Percentiles rank a stretch among this genome's conserved stretches.
These are phyloP conservation scores for Akabosia matsudoensis DNA, from an alignment of 1,140 invertebrate species.

Conservation along the genomic window DNA sequence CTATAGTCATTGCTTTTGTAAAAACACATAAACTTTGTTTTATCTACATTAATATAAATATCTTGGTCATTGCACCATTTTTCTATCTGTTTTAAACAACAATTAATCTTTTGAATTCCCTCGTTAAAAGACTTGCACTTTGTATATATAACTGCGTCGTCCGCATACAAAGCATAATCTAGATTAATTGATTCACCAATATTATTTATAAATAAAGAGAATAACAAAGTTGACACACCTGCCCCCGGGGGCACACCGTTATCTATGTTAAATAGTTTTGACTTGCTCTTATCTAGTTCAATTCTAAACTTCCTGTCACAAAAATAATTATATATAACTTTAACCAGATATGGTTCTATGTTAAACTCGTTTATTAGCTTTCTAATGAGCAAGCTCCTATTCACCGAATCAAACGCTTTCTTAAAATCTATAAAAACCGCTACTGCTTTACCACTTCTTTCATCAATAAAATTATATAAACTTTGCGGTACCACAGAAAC, in stretches of 20 bases:
- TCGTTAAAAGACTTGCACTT: not conserved
- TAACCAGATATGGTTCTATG: not conserved
- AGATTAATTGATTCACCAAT: not conserved
- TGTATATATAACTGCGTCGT: not conserved
- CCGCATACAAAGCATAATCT: constrained; percentile 11
- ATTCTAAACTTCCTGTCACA: not conserved
- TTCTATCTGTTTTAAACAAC: not conserved
- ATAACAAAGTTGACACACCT: not conserved
- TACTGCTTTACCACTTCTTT: not conserved
- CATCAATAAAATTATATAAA: not conserved
- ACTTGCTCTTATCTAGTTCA: not conserved
- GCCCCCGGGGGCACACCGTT: not conserved
- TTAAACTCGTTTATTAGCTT: not conserved
- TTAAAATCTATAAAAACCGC: constrained; percentile 27
- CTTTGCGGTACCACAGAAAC: not conserved
- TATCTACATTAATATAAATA: not conserved
- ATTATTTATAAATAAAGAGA: not conserved
- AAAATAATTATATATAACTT: not conserved
- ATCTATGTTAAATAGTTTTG: not conserved
- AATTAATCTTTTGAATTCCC: not conserved
- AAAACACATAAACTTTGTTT: not conserved
- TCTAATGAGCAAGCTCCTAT: not conserved
- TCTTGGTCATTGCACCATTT: not conserved
- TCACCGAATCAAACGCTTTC: constrained; percentile 15
- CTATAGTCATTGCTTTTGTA: not conserved